Evolutionary conservation across 2,888 invertebrate genomes (phyloP).

Genomic region (Lamellibrachia columna): DNA sequence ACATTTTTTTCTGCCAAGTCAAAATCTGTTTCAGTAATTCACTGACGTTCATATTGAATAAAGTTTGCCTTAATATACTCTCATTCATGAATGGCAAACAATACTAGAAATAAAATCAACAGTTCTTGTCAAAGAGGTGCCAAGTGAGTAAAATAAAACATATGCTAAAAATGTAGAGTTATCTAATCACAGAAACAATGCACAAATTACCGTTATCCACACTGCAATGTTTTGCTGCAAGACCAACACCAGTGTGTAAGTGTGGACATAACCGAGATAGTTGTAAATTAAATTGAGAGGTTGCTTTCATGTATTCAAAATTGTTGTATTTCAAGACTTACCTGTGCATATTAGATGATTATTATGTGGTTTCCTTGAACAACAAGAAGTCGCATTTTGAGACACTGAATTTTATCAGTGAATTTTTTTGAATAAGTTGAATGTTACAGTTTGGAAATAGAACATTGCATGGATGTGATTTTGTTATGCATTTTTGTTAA

Average conservation of each 20-base stretch:
- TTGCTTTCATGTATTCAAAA: background rate
- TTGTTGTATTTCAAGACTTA: constrained; percentile 10
- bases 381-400: background rate
- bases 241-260: background rate
- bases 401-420: background rate
- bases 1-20: background rate
- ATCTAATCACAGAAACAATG: background rate
- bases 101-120: background rate
- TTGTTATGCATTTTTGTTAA: background rate
- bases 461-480: background rate
- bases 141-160: background rate
- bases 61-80: background rate
- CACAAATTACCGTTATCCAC: background rate
- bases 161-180: background rate
- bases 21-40: background rate
- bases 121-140: background rate
- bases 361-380: background rate
- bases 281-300: background rate
- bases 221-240: background rate
- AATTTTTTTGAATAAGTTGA: background rate
- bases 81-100: background rate
- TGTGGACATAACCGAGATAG: background rate
- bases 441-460: background rate
- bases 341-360: background rate
- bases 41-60: background rate